Percentiles rank a stretch among this genome's conserved stretches.
phyloP scores from a whole-genome alignment of 2,888 invertebrate species.

The Drosophila nigricruria region DNA sequence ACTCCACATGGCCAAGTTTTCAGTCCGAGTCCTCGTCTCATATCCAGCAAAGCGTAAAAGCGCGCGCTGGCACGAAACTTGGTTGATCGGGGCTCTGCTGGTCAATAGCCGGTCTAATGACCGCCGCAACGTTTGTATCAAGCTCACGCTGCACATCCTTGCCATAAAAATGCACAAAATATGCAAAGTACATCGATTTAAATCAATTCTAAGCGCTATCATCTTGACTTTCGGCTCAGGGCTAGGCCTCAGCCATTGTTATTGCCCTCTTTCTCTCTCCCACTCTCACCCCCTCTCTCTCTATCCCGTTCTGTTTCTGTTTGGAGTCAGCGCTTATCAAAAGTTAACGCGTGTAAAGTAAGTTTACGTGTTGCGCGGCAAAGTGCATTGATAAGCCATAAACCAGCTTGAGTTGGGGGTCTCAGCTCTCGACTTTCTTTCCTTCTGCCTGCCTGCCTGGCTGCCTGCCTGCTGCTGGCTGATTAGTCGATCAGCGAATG shows the following conservation, averaged over 20 bases:
- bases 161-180: slow-evolving; percentile 66
- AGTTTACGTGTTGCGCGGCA: slow-evolving; percentile 79
- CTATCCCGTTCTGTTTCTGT: not conserved
- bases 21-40: slow-evolving; percentile 8
- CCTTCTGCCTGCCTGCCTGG: slow-evolving; percentile 16
- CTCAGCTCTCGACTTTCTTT: slow-evolving; percentile 57
- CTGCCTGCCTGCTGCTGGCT: slow-evolving; percentile 54
- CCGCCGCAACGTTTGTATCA: slow-evolving; percentile 41
- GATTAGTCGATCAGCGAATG: slow-evolving; percentile 73
- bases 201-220: slow-evolving; percentile 72
- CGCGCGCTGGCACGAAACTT: slow-evolving; percentile 58
- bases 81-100: slow-evolving; percentile 19
- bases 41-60: slow-evolving; percentile 69
- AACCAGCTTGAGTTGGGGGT: not conserved
- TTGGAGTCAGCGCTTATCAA: slow-evolving; percentile 49
- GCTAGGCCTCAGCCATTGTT: slow-evolving; percentile 4
- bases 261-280: slow-evolving; percentile 11
- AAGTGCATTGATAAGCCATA: slow-evolving; percentile 75
- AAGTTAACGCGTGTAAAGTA: slow-evolving; percentile 77
- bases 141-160: slow-evolving; percentile 44
- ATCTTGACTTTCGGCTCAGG: slow-evolving; percentile 26
- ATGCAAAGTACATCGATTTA: slow-evolving; percentile 74
- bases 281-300: not conserved
- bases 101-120: slow-evolving; percentile 73
- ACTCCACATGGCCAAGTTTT: not conserved